Conservation (phyloP, 1,140 invertebrate genomes). For the Dreissena polymorpha region DNA sequence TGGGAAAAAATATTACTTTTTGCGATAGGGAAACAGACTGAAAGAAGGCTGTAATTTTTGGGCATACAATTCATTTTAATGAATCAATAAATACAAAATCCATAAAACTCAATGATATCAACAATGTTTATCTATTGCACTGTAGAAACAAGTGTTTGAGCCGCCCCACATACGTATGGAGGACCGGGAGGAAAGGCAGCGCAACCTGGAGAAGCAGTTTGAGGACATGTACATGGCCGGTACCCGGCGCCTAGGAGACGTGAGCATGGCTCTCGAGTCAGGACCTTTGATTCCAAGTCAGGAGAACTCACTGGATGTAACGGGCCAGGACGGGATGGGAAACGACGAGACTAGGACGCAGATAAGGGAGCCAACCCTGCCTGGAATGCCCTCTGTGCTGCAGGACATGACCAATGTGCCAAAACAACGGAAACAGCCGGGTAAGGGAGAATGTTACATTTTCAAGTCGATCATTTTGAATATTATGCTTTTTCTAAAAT, state of each 20-base stretch:
- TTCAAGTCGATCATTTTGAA: too few relatives aligned
- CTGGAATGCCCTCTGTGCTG: constrained; percentile 63
- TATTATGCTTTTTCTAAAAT: too few relatives aligned
- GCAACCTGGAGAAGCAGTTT: constrained; percentile 75
- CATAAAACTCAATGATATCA: too few relatives aligned
- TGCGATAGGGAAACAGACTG: too few relatives aligned
- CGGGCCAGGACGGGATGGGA: background rate
- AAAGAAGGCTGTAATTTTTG: too few relatives aligned
- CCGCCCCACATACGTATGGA: constrained; percentile 74
- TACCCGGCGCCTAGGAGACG: constrained; percentile 68
- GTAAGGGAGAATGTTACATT: constrained; percentile 9
- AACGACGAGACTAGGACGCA: constrained; percentile 25
- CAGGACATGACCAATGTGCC: constrained; percentile 69
- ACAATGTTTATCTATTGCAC: too few relatives aligned
- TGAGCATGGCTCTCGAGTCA: constrained; percentile 68
- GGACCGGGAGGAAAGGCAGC: constrained; percentile 73
- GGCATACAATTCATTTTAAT: too few relatives aligned
- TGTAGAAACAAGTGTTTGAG: constrained; percentile 76
- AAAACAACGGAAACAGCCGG: constrained; percentile 60
- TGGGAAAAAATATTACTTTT: too few relatives aligned
- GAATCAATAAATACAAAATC: too few relatives aligned
- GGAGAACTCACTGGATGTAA: constrained; percentile 27
- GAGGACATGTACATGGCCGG: constrained; percentile 75
- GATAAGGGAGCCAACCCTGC: constrained; percentile 55
- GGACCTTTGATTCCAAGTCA: constrained; percentile 58